Percentiles rank a stretch among this genome's conserved stretches.
phyloP scores from a whole-genome alignment of 1,140 invertebrate genomes.

The Diuraphis noxia region DNA sequence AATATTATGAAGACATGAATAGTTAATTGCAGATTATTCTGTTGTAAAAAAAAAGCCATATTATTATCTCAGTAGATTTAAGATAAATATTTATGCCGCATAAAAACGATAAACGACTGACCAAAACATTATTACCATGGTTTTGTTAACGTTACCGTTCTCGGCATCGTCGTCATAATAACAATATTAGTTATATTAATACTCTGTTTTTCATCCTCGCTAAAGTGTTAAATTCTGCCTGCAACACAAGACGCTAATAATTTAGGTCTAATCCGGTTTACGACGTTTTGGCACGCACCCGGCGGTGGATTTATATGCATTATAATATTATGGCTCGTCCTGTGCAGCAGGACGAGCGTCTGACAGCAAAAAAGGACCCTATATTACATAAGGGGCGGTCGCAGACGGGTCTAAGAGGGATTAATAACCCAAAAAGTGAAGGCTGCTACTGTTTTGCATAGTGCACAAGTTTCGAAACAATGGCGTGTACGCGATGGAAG shows the following conservation, averaged over 20 bases:
- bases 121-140: background rate
- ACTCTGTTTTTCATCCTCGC: background rate
- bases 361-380: background rate
- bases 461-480: constrained; percentile 40
- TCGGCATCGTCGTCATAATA: background rate
- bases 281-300: background rate
- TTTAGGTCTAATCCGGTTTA: constrained; percentile 6
- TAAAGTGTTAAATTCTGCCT: background rate
- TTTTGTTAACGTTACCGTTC: background rate
- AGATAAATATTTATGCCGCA: too few relatives aligned
- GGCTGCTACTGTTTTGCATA: constrained; percentile 9
- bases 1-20: too few relatives aligned
- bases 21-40: too few relatives aligned
- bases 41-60: too few relatives aligned
- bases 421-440: constrained; percentile 23
- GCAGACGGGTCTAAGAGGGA: background rate
- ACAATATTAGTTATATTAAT: too few relatives aligned
- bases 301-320: background rate
- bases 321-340: background rate
- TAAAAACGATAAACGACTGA: background rate
- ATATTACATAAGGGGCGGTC: background rate
- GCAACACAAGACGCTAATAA: background rate
- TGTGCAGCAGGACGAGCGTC: background rate
- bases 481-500: constrained; percentile 18
- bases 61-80: too few relatives aligned